These are phyloP conservation scores for Choristoneura fumiferana DNA, from an alignment of 1,140 invertebrate genomes.

Conservation along the genomic window DNA sequence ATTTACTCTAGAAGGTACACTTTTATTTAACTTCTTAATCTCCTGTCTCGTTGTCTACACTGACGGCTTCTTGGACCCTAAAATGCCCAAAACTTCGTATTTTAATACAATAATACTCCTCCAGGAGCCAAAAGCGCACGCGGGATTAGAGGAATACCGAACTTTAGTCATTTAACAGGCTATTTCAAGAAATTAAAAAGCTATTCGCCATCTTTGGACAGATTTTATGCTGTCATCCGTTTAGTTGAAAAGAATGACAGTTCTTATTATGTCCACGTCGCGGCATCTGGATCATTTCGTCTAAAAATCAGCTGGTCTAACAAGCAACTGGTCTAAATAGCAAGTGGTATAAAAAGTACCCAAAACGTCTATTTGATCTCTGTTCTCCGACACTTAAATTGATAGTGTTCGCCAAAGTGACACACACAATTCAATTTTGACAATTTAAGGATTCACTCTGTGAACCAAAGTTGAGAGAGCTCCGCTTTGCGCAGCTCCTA, in stretches of 20 bases:
- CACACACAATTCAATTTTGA: too few species aligned
- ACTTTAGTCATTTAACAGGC: constrained; percentile 50
- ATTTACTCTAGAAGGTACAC: too few species aligned
- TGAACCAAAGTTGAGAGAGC: too few species aligned
- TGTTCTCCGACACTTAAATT: too few species aligned
- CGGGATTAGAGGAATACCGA: constrained; percentile 34
- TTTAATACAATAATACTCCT: not conserved
- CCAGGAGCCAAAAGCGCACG: not conserved
- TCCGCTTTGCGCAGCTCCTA: too few species aligned
- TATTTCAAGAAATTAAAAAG: constrained; percentile 50
- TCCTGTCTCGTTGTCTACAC: constrained; percentile 42
- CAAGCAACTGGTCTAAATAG: too few species aligned
- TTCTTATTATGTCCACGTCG: constrained; percentile 4
- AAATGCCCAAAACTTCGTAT: not conserved
- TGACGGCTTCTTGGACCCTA: constrained; percentile 42
- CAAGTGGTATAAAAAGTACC: too few species aligned
- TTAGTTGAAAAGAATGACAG: constrained; percentile 7
- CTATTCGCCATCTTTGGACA: constrained; percentile 31
- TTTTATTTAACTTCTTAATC: constrained; percentile 55
- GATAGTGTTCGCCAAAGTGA: too few species aligned
- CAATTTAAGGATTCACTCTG: too few species aligned
- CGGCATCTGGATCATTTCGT: too few species aligned
- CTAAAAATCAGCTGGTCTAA: too few species aligned
- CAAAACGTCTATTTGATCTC: too few species aligned
- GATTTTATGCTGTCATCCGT: constrained; percentile 19